These are phyloP conservation scores for Geodia barretti DNA, from an alignment of 37 sponge, comb jelly and placozoan species.

Conservation along the genomic window DNA sequence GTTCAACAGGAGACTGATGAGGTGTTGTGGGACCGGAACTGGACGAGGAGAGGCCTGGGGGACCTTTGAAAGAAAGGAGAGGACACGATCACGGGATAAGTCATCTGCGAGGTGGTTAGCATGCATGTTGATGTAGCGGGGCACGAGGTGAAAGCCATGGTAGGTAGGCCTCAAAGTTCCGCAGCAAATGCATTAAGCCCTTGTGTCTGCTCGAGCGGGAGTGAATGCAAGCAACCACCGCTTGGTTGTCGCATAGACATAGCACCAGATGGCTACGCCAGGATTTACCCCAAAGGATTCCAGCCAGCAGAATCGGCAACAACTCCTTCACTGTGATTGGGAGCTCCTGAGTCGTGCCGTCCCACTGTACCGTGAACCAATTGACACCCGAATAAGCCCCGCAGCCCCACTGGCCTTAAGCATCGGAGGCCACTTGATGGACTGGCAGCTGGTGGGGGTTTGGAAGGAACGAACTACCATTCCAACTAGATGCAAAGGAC, in stretches of 20 bases:
- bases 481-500: constrained; percentile 9
- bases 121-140: constrained; percentile 4
- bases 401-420: not conserved
- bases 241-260: constrained; percentile 21
- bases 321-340: not conserved
- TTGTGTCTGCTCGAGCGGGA: not conserved
- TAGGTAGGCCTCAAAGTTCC: constrained; percentile 7
- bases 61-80: constrained; percentile 2
- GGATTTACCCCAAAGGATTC: not conserved
- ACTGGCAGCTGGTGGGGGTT: too few species aligned
- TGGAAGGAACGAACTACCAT: constrained; percentile 19
- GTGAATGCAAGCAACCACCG: constrained; percentile 14
- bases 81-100: constrained; percentile 15
- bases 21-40: not conserved
- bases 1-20: constrained; percentile 2
- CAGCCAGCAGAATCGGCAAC: not conserved
- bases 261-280: not conserved
- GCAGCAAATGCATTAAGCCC: constrained; percentile 27
- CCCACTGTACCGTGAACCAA: not conserved
- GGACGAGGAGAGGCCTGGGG: constrained; percentile 7
- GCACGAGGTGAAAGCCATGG: not conserved
- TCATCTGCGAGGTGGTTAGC: constrained; percentile 19
- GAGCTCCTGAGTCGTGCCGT: not conserved
- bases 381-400: too few species aligned
- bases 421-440: too few species aligned